These are phyloP conservation scores for Rhinopithecus roxellana DNA, from an alignment of 2,113 vertebrate genomes.

Conservation along the genomic window DNA sequence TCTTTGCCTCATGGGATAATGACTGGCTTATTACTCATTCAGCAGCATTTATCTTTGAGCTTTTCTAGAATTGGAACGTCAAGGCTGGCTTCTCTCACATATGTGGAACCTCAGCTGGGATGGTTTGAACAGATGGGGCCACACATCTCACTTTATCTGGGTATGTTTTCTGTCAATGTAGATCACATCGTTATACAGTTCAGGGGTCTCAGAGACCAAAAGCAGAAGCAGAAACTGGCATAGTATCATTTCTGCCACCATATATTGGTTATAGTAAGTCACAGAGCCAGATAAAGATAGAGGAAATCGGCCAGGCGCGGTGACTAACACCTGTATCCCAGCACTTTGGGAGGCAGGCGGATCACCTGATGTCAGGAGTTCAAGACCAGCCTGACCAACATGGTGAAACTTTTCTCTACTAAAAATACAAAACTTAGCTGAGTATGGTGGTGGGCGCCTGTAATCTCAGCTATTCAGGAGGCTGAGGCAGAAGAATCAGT, in stretches of 20 bases:
- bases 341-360: no score
- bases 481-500: no score
- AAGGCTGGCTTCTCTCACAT: not conserved
- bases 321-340: no score
- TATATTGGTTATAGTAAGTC: not conserved
- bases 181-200: rapidly evolving
- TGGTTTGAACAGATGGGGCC: not conserved
- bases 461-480: no score
- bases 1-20: not conserved
- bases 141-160: not conserved
- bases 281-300: not conserved
- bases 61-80: not conserved
- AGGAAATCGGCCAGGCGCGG: no score
- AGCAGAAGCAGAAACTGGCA: not conserved
- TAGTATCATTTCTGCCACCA: not conserved
- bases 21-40: not conserved
- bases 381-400: no score
- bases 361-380: no score
- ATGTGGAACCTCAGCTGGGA: not conserved
- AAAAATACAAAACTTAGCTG: no score
- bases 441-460: no score
- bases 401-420: no score
- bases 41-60: not conserved
- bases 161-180: not conserved
- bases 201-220: not conserved